Base-by-base conservation (phyloP, 2,797 vertebrate species). In the Galaxias olidus region DNA sequence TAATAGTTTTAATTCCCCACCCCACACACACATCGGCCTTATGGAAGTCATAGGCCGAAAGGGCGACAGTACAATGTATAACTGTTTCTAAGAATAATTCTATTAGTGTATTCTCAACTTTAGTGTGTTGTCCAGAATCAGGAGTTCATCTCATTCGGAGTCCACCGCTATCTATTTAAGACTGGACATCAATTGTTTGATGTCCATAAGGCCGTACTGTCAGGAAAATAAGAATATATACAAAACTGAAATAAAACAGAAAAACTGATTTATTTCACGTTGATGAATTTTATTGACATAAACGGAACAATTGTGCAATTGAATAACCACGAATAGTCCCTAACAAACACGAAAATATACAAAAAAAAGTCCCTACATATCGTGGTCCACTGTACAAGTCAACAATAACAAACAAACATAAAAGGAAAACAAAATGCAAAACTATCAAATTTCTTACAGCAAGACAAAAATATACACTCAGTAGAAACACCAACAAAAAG, bases 361-460 rank as follows among this genome's bases (percentile, higher is more conserved):
- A 30, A 46, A 67, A n/a, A n/a, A n/a, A n/a, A n/a, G n/a, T 60
- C 15, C 18, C 45, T 68, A 75, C 63, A 73, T 52, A 15, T 46
- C 59, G 61, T 68, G 60, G 60, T 75, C 68, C 68, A 68, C 18
- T 66, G 59, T 74, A 59, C 54, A 75, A 30, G 12, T 63, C 20
- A 46, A 52, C 5, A 51, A 52, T 12, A 44, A 55, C 49, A 48
- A 59, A 1, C 7, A 19, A 45, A 57, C 19, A 42, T 50, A 58
- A 41, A 54, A 64, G n/a, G n/a, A n/a, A 55, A 56, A 40, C 40
- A 30, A 58, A 53, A 20, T n/a, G 60, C 59, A 49, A 46, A 5
- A 9, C 17, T 14, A 15, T 55, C 14, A 54, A 64, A 54, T 40
- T 54, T 17, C 43, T 66, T 66, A 59, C 48, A 59, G 9, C 47